Percentiles rank a stretch among this genome's conserved stretches.
Conservation (phyloP, 2,113 vertebrate genomes). For the Sarotherodon lohbergeri region DNA sequence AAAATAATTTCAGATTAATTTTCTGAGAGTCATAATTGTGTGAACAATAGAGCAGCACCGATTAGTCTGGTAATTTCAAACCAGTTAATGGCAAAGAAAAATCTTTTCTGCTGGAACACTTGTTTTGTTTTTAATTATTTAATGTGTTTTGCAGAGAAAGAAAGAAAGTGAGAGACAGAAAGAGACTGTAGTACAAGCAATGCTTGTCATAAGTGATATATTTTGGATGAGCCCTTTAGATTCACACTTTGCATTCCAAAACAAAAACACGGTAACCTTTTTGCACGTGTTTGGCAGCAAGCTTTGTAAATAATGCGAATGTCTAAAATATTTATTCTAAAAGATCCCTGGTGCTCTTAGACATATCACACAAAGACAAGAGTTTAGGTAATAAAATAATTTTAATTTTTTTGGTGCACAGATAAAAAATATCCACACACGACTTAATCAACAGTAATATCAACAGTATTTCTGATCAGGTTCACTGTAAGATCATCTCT, state of each 20-base stretch:
- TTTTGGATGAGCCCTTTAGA: neutral
- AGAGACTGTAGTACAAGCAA: neutral
- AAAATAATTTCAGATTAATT: neutral
- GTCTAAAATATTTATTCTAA: neutral
- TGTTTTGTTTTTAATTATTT: neutral
- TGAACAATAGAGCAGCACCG: neutral
- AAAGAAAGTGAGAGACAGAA: neutral
- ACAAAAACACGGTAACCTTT: neutral
- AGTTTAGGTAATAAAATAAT: neutral
- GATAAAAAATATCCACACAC: neutral
- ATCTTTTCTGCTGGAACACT: neutral
- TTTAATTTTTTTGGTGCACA: neutral
- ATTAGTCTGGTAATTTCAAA: neutral
- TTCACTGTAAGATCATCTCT: neutral
- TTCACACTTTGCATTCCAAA: neutral
- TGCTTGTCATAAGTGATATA: neutral
- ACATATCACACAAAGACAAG: neutral
- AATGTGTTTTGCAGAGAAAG: neutral
- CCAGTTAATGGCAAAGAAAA: neutral
- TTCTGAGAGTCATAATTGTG: neutral
- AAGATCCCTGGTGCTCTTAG: neutral
- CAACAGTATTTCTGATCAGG: neutral
- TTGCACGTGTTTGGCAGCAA: neutral
- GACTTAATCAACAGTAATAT: neutral
- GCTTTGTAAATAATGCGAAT: neutral